Percentiles rank a stretch among this genome's conserved stretches.
These are phyloP conservation scores for Xenopus tropicalis DNA, from an alignment of 2,113 vertebrate species.

Conservation along the genomic window DNA sequence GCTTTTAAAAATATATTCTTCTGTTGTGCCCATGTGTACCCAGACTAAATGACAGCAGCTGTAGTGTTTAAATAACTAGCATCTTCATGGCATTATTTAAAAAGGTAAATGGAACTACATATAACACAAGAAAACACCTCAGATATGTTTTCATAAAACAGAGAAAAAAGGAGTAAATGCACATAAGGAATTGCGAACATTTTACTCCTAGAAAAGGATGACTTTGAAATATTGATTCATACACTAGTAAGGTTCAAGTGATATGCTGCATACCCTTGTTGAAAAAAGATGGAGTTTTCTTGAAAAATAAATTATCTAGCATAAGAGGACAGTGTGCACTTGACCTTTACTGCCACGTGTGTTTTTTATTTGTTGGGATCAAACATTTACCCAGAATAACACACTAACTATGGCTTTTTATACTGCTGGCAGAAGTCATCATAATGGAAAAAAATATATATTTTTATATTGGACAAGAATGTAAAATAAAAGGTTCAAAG, in stretches of 20 bases:
- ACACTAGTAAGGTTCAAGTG: neutral
- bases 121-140: no score
- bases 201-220: neutral
- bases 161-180: no score
- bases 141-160: no score
- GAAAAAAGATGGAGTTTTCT: conserved; percentile 17
- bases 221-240: conserved; percentile 18
- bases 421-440: conserved; percentile 5
- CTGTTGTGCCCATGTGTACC: no score
- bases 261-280: conserved; percentile 6
- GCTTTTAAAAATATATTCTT: no score
- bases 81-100: no score
- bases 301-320: conserved; percentile 38
- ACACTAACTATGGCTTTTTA: neutral
- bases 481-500: conserved; percentile 16
- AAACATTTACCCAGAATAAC: neutral
- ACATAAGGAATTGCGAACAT: no score
- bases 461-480: conserved; percentile 4
- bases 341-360: conserved; percentile 1
- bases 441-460: neutral
- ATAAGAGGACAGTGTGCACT: conserved; percentile 14
- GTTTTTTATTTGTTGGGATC: conserved; percentile 3
- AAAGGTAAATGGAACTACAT: no score
- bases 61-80: no score
- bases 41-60: no score